Evolutionary conservation across 2,113 vertebrate genomes (phyloP), one percentile per base, ranked within the genome.

Genomic region (Pterocles orientalis): DNA sequence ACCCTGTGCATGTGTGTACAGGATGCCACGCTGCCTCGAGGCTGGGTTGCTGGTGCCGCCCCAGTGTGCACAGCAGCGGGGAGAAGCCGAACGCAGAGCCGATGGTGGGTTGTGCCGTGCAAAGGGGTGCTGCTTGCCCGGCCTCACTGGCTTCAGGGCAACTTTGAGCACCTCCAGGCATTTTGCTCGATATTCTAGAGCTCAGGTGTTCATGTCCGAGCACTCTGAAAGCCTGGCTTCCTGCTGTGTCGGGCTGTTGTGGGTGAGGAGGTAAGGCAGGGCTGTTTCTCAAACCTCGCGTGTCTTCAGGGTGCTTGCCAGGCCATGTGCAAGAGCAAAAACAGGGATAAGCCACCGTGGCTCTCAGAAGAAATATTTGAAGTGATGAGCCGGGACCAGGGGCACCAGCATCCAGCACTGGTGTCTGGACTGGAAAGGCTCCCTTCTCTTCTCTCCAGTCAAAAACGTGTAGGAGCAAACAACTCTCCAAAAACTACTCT

Each of bases 31-130:
- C 29, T 34, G 2, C n/a, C 54, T 10, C 25, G 18, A 8, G 41
- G 36, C 82, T 60, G 79, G 41, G 41, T 12, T 41, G 41, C 41
- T 41, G 41, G 41, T 41, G 41, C 41, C 14, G 41, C 41, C 47
- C 1, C 12, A 1, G 54, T 2, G 66, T 2, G 66, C 1, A 4
- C 53, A 4, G 6, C 3, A 24, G 48, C 3, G 4, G 50, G 71
- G 68, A 43, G 77, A 18, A 17, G 2, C 20, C 11, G 10, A 12
- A 16, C 33, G 41, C n/a, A 12, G 62, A 23, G 64, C 36, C 12
- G 3, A 13, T 3, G 0, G 4, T 6, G 23, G 7, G n/a, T 3
- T 3, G 3, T 23, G 51, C 7, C 0, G 4, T 2, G 50, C 19
- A 2, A 4, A 11, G 28, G 10, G 3, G 4, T 4, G 62, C 56